A percentile compares a stretch with the other conserved stretches of the same genome.
These are phyloP conservation scores for Archilochus colubris DNA, from an alignment of 2,113 vertebrate species.

Conservation along the genomic window DNA sequence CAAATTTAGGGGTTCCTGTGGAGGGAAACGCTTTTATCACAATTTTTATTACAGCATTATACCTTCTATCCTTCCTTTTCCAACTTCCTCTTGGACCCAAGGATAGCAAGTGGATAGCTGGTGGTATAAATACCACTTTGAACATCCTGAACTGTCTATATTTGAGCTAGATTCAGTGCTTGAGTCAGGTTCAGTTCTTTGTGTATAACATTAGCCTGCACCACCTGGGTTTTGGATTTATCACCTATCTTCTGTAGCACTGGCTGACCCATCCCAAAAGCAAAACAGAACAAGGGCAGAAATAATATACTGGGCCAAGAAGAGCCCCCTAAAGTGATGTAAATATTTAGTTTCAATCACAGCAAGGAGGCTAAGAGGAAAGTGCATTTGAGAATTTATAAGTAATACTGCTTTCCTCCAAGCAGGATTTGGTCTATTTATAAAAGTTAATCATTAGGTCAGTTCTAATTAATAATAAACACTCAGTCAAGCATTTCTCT, in stretches of 20 bases:
- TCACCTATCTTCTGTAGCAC: slow-evolving; percentile 1
- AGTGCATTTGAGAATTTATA: background rate
- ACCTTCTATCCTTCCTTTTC: background rate
- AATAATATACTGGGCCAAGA: background rate
- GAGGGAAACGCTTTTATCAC: background rate
- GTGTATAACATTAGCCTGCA: background rate
- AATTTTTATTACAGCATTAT: background rate
- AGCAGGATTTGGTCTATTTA: background rate
- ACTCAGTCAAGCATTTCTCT: slow-evolving; percentile 14
- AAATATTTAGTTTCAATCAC: slow-evolving; percentile 43
- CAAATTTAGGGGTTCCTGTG: slow-evolving; percentile 7
- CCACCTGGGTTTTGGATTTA: background rate
- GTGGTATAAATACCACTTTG: background rate
- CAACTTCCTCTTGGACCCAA: background rate
- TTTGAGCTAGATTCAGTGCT: background rate
- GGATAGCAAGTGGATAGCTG: background rate
- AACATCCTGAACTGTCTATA: background rate
- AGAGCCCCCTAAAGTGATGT: background rate
- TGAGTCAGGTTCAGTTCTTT: background rate
- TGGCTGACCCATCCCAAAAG: background rate
- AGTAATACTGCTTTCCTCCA: background rate
- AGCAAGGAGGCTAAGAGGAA: background rate
- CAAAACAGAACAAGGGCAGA: background rate
- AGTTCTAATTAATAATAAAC: slow-evolving; percentile 43
- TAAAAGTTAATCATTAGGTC: slow-evolving; percentile 44